phyloP scores from a whole-genome alignment of 2,113 vertebrate genomes.

The Heterochromis multidens region DNA sequence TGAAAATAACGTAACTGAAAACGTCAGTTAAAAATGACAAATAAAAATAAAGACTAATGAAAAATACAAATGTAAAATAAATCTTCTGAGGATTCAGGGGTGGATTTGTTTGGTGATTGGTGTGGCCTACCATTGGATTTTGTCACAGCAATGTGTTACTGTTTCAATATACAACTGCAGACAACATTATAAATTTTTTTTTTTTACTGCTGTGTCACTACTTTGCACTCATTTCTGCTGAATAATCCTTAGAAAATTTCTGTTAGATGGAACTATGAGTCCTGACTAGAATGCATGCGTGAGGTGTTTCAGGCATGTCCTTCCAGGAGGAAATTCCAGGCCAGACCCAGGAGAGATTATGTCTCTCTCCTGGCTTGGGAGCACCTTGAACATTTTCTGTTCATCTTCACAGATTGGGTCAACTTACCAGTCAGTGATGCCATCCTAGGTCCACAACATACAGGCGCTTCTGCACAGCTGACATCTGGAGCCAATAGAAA shows the following conservation, averaged over 20 bases:
- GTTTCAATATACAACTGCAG: not conserved
- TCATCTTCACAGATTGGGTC: no score
- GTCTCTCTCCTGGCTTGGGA: no score
- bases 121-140: not conserved
- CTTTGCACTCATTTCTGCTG: not conserved
- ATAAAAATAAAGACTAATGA: fast-evolving
- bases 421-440: not conserved
- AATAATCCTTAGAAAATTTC: not conserved
- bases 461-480: not conserved
- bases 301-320: not conserved
- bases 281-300: not conserved
- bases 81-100: not conserved
- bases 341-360: no score
- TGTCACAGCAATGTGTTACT: not conserved
- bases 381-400: no score
- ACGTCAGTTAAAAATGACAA: not conserved
- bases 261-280: not conserved
- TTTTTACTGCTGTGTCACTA: no score
- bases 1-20: not conserved
- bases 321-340: no score
- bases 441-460: not conserved
- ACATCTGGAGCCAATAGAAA: not conserved
- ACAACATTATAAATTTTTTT: fast-evolving
- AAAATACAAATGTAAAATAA: not conserved
- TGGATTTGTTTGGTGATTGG: fast-evolving